Base-by-base conservation (phyloP, 2,797 vertebrate genomes). In the Petrocephalus schoutedeni region DNA sequence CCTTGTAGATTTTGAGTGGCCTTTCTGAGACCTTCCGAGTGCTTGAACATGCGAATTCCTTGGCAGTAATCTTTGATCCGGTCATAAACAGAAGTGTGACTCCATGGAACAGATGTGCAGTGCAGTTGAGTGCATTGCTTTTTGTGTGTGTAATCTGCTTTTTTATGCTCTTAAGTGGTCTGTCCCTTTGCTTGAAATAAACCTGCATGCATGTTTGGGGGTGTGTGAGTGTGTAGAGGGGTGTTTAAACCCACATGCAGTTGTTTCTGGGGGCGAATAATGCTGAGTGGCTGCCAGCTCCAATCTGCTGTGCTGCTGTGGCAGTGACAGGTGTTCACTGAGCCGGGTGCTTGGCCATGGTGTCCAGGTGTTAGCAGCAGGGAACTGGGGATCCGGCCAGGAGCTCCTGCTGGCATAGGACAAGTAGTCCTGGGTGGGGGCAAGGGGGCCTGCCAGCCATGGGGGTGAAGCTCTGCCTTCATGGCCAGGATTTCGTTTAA, bases 71-170 rank as follows among this genome's bases (percentile, higher is more conserved):
- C 71, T 45, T 77, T 77, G 71, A 41, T 64, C 21, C 57, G 16
- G 53, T 82, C 54, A 53, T 83, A 83, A 88, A 59, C 74, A 83
- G 28, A 32, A 56, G 32, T 59, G 74, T 45, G 4, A 58, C 87
- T 83, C 56, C 21, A 59, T 80, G 45, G 87, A 61, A n/a, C 80
- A 88, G 80, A 88, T 88, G 77, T n/a, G 80, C 21, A 83, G 12
- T 12, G 7, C 57, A 61, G 41, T 64, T 54, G 21, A 19, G 57
- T 28, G 9, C 19, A 16, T 41, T 28, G 49, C 7, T 71, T 36
- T 71, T 12, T 36, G 4, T 71, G 28, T 1, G 4, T 4, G 14
- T 71, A 28, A 87, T 71, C 59, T 41, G 77, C 36, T n/a, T 56
- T 77, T 59, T 9, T 49, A 36, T 80, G 23, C 6, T 54, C 21